Evolutionary conservation across 2,888 invertebrate genomes (phyloP).

Genomic region (Dolomedes plantarius): DNA sequence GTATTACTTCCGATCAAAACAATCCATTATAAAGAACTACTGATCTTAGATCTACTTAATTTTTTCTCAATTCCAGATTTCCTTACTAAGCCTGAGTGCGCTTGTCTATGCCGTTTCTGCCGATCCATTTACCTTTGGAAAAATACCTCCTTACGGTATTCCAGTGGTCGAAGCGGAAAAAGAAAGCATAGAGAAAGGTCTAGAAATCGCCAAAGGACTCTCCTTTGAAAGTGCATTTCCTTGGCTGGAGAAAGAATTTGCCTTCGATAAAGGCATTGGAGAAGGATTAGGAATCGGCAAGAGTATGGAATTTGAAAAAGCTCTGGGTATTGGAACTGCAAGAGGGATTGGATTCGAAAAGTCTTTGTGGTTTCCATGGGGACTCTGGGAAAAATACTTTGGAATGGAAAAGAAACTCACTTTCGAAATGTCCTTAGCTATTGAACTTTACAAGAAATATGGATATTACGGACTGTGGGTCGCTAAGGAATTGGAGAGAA

Average conservation of each 20-base stretch:
- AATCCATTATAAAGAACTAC: too few species aligned
- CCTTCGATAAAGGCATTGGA: neutral
- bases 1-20: too few species aligned
- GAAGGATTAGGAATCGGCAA: neutral
- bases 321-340: neutral
- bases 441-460: conserved; percentile 48
- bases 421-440: conserved; percentile 39
- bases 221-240: conserved; percentile 30
- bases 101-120: neutral
- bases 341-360: conserved; percentile 30
- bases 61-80: conserved; percentile 26
- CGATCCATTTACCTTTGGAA: conserved; percentile 19
- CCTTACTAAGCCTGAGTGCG: neutral
- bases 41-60: too few species aligned
- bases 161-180: neutral
- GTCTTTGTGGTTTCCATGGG: conserved; percentile 22
- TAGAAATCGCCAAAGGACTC: conserved; percentile 40
- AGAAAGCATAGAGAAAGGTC: conserved; percentile 15
- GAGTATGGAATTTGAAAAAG: conserved; percentile 2
- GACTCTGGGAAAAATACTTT: conserved; percentile 46
- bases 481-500: conserved; percentile 38
- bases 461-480: conserved; percentile 52
- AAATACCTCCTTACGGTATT: conserved; percentile 42
- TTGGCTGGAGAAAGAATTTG: conserved; percentile 35
- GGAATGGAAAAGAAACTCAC: conserved; percentile 41